Base-by-base conservation (phyloP, 2,113 vertebrate species). In the Ptychochromis oligacanthus region DNA sequence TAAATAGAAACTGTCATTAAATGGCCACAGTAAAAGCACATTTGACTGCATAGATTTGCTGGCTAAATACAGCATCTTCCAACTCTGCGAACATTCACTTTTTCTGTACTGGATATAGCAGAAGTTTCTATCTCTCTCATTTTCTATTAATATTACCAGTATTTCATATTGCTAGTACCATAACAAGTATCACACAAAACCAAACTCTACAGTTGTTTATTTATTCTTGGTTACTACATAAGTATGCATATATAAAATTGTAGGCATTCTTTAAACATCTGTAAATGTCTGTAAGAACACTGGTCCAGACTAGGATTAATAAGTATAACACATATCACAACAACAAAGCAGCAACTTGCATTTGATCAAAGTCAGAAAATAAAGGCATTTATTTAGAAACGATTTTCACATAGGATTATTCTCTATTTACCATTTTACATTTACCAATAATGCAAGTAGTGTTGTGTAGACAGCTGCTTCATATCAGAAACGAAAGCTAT, bases 401-500 rank as follows among this genome's bases (percentile, higher is more conserved):
- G 2, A 52, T 8, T 6, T 18, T 52, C 2, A 52, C 8, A 20
- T 52, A 18, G 49, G 6, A 52, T 20, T 52, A 52, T 52, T 20
- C 17, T 52, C 49, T 52, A 20, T 3, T 18, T 52, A 17, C 3
- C 18, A 17, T 2, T 52, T 52, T 52, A 52, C 49, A 52, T 52
- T 7, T 49, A 20, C 18, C 36, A 20, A 20, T 7, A 54, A 5
- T 17, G 6, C 4, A 17, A 6, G 1, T 7, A 49, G 46, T 17
- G 15, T 6, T 31, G 28, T 31, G 28, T 31, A 49, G 15, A 49
- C 6, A 17, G 17, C 2, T 49, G 12, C 1, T 43, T 49, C 14
- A 49, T 17, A 28, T 0, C 3, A 70, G 17, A 7, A 26, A 20
- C 12, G 0, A 6, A 46, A 43, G 1, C 24, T 1, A 28, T 67